Conservation (phyloP, 64 coral and sea anemone species). For the Montipora efflorescens region DNA sequence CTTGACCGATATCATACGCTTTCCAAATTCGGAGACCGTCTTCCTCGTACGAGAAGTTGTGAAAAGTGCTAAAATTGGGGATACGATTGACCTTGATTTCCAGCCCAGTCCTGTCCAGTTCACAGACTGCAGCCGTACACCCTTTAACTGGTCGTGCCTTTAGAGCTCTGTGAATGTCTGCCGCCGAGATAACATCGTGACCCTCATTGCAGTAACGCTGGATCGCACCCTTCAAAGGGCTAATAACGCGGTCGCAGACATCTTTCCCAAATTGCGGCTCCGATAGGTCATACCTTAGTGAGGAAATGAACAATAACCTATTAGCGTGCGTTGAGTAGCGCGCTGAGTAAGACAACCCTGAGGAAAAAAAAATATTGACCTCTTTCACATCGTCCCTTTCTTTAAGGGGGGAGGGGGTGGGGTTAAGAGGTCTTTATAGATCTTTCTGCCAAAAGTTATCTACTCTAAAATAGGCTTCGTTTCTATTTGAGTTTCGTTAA, state of each 20-base stretch:
- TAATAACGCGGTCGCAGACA: conserved; percentile 46
- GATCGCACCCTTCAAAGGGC: conserved; percentile 32
- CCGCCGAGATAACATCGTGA: conserved; percentile 33
- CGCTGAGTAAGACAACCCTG: neutral
- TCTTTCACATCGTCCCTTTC: neutral
- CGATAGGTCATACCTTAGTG: conserved; percentile 31
- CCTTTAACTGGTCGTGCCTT: conserved; percentile 52
- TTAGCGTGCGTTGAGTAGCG: neutral
- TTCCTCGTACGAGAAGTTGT: conserved; percentile 54
- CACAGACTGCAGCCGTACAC: conserved; percentile 54
- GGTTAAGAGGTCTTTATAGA: neutral
- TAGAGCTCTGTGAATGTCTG: conserved; percentile 46
- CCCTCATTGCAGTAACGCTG: conserved; percentile 55
- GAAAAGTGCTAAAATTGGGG: conserved; percentile 52
- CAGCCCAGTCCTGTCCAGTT: conserved; percentile 13
- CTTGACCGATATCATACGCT: conserved; percentile 46
- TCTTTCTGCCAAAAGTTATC: neutral
- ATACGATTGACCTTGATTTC: conserved; percentile 32
- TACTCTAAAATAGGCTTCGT: neutral
- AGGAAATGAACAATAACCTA: neutral
- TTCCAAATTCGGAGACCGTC: conserved; percentile 27
- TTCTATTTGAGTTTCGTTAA: neutral
- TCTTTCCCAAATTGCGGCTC: conserved; percentile 41
- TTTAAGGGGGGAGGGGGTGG: neutral
- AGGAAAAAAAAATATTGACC: neutral